Evolutionary conservation across 1,140 invertebrate genomes (phyloP), one percentile per base, ranked within the genome.

Genomic region (Calephelis virginiensis): DNA sequence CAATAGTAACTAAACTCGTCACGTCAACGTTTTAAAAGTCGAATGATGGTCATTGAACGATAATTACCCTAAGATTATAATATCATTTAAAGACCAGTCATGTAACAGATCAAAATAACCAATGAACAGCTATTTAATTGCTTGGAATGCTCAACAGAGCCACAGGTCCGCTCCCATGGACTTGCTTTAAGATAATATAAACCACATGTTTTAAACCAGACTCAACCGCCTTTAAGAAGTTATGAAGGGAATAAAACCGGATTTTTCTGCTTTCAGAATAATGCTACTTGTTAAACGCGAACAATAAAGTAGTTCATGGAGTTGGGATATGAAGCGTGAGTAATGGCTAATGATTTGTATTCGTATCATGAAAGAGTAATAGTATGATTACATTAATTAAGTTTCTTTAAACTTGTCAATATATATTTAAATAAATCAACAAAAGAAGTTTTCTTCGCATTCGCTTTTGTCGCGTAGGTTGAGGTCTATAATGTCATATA

Each of bases 201-300:
- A 59, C 53, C 53, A 59, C 37, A 37, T 59, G 37, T 59, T 59
- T n/a, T 59, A 59, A 37, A 59, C 53, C 37, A 11, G 53, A 59
- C 53, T 37, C 11, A 59, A 59, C 53, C 53, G 53, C 53, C 53
- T 59, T 59, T 59, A 38, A 38, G 53, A 38, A 59, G 53, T n/a
- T 59, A 12, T 7, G 37, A 38, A 59, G 53, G 37, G 53, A 38
- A n/a, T 59, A 11, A 59, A 59, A 59, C 53, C 53, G 53, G 53
- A 59, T 59, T 59, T 59, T 37, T 59, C 53, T 59, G 53, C 53
- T n/a, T 38, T 59, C 28, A 37, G 53, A 59, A 59, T n/a, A 59
- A 9, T 59, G 8, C 40, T 49, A 37, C 28, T 59, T 59, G 53
- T 59, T 59, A 38, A 12, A 28, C 11, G 28, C 37, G 17, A 59